Conservation (phyloP, 2,797 vertebrate genomes). For the Emydoidea blandingii region DNA sequence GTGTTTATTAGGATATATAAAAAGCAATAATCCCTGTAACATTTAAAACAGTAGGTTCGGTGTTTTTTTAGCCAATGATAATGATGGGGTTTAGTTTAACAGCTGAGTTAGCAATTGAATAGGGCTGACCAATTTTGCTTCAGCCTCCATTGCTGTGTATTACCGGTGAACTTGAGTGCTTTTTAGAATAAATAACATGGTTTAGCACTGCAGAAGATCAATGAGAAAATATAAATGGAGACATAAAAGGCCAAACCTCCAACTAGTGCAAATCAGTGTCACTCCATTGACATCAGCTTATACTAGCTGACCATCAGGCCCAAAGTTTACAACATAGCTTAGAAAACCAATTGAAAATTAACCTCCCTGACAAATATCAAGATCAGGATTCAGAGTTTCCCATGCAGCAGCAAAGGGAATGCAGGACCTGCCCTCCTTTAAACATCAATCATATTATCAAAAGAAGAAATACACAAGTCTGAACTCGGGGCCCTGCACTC, state of each 20-base stretch:
- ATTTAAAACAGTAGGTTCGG: not conserved
- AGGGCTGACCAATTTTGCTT: not conserved
- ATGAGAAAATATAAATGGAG: not conserved
- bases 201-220: not conserved
- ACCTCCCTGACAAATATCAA: not conserved
- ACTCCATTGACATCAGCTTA: not conserved
- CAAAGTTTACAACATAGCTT: not conserved
- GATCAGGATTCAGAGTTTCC: not conserved
- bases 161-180: not conserved
- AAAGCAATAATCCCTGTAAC: not conserved
- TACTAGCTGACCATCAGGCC: not conserved
- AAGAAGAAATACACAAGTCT: not conserved
- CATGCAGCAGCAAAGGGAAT: not conserved
- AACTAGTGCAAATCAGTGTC: not conserved
- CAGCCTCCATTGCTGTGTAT: not conserved
- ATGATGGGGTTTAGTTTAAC: rapidly evolving
- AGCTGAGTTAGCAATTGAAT: not conserved
- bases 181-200: not conserved
- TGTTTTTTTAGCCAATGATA: not conserved
- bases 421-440: not conserved
- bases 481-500: not conserved
- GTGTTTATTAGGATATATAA: rapidly evolving
- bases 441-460: not conserved
- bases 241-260: not conserved
- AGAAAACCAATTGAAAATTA: not conserved